Base-by-base conservation (phyloP, 2,888 invertebrate genomes). In the Molanna angustata region DNA sequence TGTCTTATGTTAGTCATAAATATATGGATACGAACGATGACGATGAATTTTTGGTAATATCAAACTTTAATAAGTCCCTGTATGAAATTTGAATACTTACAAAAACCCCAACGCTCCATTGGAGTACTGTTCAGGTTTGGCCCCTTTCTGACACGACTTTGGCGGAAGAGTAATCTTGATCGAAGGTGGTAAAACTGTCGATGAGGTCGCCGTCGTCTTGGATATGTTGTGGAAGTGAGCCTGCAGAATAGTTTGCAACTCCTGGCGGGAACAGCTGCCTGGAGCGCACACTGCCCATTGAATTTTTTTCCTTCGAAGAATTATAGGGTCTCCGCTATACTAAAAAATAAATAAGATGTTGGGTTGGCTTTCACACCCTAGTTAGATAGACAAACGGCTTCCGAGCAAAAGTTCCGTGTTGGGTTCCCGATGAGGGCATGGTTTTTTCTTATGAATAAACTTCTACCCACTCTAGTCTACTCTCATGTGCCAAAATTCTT, bases 261-360 rank as follows among this genome's bases (percentile, higher is more conserved):
- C 68, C 1, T 58, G 47, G 0, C 71, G 20, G 4, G 63, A 62
- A 60, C 82, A 82, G 0, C 70, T 65, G 0, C 69, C 68, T 0
- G 82, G 82, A 11, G 77, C 74, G 60, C 82, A 82, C 1, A 74
- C 68, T 0, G 80, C 81, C 80, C 79, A 80, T 49, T 76, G 73
- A 43, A 82, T 52, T 60, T 68, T 63, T 72, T 73, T n/a, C 70
- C 63, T 1, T 69, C 69, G 11, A 69, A 69, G 33, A 63, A 63
- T 60, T 69, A 67, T 1, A 61, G 65, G 2, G 70, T 70, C 52
- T 64, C 64, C 49, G 60, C 62, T 42, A 64, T 58, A 57, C 61
- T 62, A 14, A 20, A 44, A 39, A 22, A 44, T 3, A 14, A 21
- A 6, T 11, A 27, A 7, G 6, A 27, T 11, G 6, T 27, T 27